Base-by-base conservation (phyloP, 2,113 vertebrate genomes). In the Tamias sibiricus region DNA sequence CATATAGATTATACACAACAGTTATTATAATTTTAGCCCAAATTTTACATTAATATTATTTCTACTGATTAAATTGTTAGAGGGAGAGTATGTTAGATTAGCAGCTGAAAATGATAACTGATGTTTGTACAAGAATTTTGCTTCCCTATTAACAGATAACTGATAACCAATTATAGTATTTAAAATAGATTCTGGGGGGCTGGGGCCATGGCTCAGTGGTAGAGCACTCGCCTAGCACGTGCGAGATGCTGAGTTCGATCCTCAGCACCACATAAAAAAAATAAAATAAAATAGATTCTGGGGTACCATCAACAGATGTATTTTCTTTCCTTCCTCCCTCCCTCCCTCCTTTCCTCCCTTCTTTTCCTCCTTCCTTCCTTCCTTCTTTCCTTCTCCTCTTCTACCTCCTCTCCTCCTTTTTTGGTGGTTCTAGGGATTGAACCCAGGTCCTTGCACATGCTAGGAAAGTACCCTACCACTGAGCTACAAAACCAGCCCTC, bases 11-110 rank as follows among this genome's bases (percentile, higher is more conserved):
- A 64, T 52, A 37, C 2, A 76, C 4, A 42, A 14, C 8, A 79
- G 20, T 91, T 44, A 71, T 7, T 82, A 66, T 9, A 72, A 35
- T 76, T 93, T 88, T 89, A 24, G 37, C 6, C 37, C 1, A 40
- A 12, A n/a, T 37, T 94, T 94, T 95, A 11, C 7, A 20, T 87
- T 28, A 96, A 71, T 75, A 85, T 59, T 75, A 85, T 59, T 96
- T 94, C 80, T 90, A 84, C 64, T 32, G 40, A 54, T 85, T 35
- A 94, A 91, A 47, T 44, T 71, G 17, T 71, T 85, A 91, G 40
- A 77, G 10, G 26, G n/a, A 93, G 24, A 69, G 90, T 37, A 57
- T 74, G 57, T 71, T 91, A 52, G 83, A 6, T 74, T 75, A 87
- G 44, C 12, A 49, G 32, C 19, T 90, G n/a, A 84, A 79, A 83